Evolutionary conservation across 2,888 invertebrate species (phyloP).

Genomic region (Lissocephala sabroskyi): DNA sequence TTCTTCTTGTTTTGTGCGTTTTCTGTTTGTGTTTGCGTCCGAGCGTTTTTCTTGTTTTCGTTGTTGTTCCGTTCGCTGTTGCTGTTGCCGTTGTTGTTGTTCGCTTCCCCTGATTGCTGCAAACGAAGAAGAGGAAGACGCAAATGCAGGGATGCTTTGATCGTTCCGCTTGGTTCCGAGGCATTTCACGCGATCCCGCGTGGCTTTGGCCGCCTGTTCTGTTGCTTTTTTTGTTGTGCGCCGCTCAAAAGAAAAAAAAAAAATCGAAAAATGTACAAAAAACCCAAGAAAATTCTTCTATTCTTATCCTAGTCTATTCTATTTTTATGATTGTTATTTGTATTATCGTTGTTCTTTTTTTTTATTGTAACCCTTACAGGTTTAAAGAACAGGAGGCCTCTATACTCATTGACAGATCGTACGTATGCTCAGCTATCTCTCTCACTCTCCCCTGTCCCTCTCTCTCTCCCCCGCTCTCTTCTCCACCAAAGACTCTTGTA

Average conservation of each 20-base stretch:
- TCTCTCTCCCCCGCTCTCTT: slow-evolving; percentile 8
- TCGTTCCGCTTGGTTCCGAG: too few species aligned
- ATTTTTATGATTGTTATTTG: slow-evolving; percentile 43
- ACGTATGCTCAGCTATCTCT: slow-evolving; percentile 66
- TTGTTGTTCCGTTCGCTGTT: too few species aligned
- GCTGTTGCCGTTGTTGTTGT: background rate
- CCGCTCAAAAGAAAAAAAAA: too few species aligned
- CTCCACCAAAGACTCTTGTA: too few species aligned
- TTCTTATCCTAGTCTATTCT: slow-evolving; percentile 6
- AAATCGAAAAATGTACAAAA: background rate
- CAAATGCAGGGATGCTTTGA: too few species aligned
- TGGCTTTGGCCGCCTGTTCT: too few species aligned
- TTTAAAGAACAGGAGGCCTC: slow-evolving; percentile 73
- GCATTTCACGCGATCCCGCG: too few species aligned
- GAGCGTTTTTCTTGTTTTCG: background rate
- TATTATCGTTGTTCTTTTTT: slow-evolving; percentile 53
- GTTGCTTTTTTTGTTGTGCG: background rate
- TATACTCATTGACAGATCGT: slow-evolving; percentile 73
- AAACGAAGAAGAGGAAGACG: too few species aligned
- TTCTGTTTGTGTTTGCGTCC: background rate
- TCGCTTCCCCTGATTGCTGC: background rate
- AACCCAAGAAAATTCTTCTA: background rate
- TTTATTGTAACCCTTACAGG: slow-evolving; percentile 71
- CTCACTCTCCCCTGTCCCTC: slow-evolving; percentile 16
- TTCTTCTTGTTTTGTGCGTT: too few species aligned